A percentile compares a stretch with the other conserved stretches of the same genome.
Evolutionary conservation across 2,113 vertebrate genomes (phyloP).

Genomic region (Xiphophorus hellerii): DNA sequence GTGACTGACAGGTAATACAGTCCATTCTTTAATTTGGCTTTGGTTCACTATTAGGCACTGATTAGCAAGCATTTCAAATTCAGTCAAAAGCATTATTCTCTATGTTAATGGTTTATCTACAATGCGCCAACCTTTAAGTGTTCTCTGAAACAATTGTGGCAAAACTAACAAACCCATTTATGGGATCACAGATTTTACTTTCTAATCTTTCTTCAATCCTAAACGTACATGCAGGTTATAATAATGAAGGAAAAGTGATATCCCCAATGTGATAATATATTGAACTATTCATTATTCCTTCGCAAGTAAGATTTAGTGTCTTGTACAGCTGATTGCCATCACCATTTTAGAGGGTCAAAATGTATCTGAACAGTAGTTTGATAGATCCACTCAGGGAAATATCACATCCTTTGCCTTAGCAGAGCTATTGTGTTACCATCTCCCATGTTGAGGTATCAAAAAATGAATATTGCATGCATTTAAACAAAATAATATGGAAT

Average conservation of each 20-base stretch:
- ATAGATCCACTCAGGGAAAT: background rate
- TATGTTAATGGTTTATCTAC: background rate
- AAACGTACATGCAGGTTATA: background rate
- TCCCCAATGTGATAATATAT: background rate
- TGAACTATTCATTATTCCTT: background rate
- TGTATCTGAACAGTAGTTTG: background rate
- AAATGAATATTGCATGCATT: background rate
- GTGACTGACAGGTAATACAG: background rate
- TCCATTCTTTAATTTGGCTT: background rate
- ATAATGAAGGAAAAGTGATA: background rate
- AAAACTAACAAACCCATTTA: background rate
- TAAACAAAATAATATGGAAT: background rate
- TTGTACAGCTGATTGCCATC: background rate
- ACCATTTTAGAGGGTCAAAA: background rate
- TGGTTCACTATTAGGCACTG: conserved; percentile 4
- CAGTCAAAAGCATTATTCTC: background rate
- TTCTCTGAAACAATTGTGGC: background rate
- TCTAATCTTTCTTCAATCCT: background rate
- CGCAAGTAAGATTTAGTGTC: background rate
- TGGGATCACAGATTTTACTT: background rate
- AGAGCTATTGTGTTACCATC: background rate
- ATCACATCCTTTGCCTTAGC: background rate
- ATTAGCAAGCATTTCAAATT: conserved; percentile 1
- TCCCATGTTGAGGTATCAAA: background rate
- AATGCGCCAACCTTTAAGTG: background rate